Conservation (phyloP, 2,797 vertebrate genomes). For the Microctenopoma stevenorrisi region DNA sequence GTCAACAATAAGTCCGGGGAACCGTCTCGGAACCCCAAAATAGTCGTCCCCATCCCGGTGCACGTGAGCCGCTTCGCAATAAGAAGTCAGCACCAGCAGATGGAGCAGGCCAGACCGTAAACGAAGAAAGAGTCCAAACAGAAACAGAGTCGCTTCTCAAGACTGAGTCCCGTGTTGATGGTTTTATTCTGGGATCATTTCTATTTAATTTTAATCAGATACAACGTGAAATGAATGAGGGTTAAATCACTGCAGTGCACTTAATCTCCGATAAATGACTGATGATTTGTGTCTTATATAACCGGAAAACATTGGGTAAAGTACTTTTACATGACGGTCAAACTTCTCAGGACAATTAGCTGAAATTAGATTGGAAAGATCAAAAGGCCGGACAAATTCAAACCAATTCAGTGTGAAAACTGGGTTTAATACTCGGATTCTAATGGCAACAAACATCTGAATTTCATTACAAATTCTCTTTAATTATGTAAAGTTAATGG, state of each 20-base stretch:
- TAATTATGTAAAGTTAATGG: too few species aligned
- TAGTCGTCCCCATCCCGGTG: conserved; percentile 97
- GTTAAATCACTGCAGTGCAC: not conserved
- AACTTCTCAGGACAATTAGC: too few species aligned
- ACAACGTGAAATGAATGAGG: not conserved
- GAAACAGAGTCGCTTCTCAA: not conserved
- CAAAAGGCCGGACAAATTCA: too few species aligned
- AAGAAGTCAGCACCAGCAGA: conserved; percentile 97
- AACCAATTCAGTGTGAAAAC: too few species aligned
- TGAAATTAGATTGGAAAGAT: too few species aligned
- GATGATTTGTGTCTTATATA: too few species aligned
- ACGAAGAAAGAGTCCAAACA: conserved; percentile 1
- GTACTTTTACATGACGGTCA: too few species aligned
- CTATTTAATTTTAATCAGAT: not conserved
- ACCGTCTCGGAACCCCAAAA: conserved; percentile 96
- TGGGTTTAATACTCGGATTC: too few species aligned
- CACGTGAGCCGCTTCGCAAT: conserved; percentile 98
- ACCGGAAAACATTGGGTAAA: too few species aligned
- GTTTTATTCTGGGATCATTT: not conserved
- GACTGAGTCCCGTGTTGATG: conserved; percentile 9
- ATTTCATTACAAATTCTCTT: too few species aligned
- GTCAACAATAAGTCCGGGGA: conserved; percentile 98
- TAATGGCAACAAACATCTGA: too few species aligned
- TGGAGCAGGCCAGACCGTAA: conserved; percentile 94
- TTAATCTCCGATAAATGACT: not conserved